Conservation (phyloP, 2,797 vertebrate genomes). For the Chelon labrosus region DNA sequence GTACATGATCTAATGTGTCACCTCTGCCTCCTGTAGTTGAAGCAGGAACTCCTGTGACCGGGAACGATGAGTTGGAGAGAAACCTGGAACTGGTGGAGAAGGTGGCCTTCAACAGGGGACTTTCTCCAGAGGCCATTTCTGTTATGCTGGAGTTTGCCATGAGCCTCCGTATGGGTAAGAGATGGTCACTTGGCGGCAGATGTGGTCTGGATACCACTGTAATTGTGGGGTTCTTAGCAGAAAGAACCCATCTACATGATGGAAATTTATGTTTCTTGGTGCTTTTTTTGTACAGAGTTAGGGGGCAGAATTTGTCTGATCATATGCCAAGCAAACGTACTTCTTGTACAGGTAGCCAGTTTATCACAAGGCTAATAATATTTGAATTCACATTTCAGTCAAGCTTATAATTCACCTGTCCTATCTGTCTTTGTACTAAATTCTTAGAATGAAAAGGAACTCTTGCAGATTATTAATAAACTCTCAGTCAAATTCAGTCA, state of each 20-base stretch:
- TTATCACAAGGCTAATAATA: neutral
- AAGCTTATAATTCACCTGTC: neutral
- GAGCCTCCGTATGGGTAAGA: constrained; percentile 91
- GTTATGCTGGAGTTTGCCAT: constrained; percentile 89
- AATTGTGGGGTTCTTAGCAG: neutral
- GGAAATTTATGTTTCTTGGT: neutral
- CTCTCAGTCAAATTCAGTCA: neutral
- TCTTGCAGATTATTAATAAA: too few species aligned
- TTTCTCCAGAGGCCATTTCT: constrained; percentile 87
- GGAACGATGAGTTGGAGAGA: constrained; percentile 80
- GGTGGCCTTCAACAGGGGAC: constrained; percentile 85
- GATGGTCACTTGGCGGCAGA: constrained; percentile 7
- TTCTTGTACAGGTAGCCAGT: neutral
- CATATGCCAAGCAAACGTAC: neutral
- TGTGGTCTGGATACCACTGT: neutral
- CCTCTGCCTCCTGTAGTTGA: constrained; percentile 76
- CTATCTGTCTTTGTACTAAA: neutral
- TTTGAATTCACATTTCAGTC: neutral
- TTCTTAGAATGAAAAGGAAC: too few species aligned
- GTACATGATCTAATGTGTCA: neutral
- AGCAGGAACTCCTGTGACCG: constrained; percentile 72
- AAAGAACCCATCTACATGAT: neutral
- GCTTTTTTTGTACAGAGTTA: neutral
- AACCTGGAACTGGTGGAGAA: constrained; percentile 88
- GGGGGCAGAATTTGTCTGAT: neutral